Conservation (phyloP, 1,140 invertebrate genomes). For the Paraescarpia echinospica region DNA sequence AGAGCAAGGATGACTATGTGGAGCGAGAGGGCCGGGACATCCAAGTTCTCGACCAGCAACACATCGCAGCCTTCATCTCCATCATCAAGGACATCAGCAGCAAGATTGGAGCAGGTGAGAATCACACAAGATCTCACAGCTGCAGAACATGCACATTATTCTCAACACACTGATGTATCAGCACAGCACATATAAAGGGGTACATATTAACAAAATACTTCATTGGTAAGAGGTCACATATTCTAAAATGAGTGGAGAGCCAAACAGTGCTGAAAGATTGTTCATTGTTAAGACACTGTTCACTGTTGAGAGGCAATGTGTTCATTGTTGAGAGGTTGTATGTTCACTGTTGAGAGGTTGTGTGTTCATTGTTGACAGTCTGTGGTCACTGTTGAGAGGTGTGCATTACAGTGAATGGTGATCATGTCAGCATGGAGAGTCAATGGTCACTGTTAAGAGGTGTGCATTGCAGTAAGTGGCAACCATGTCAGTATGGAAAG, state of each 20-base stretch:
- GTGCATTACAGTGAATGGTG: slow-evolving; percentile 1
- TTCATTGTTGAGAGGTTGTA: not conserved
- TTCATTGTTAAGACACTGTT: not conserved
- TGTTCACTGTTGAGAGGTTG: not conserved
- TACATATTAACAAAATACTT: too few relatives aligned
- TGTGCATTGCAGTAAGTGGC: too few relatives aligned
- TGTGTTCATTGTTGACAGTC: not conserved
- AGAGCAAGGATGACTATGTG: slow-evolving; percentile 51
- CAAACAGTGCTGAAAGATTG: not conserved
- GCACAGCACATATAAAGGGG: not conserved
- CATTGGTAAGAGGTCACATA: too few relatives aligned
- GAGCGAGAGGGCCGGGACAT: slow-evolving; percentile 40
- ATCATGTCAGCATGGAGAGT: not conserved
- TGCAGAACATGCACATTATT: not conserved
- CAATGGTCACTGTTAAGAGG: too few relatives aligned
- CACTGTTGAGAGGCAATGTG: not conserved
- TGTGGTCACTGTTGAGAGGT: not conserved
- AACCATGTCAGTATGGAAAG: too few relatives aligned
- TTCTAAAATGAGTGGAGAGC: not conserved
- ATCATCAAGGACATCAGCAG: slow-evolving; percentile 45
- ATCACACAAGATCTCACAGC: not conserved
- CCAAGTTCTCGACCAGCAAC: slow-evolving; percentile 42
- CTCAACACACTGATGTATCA: not conserved
- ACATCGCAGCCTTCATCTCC: slow-evolving; percentile 44
- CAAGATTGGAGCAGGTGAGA: not conserved